phyloP scores from a whole-genome alignment of 2,113 vertebrate genomes.

The Tichodroma muraria region DNA sequence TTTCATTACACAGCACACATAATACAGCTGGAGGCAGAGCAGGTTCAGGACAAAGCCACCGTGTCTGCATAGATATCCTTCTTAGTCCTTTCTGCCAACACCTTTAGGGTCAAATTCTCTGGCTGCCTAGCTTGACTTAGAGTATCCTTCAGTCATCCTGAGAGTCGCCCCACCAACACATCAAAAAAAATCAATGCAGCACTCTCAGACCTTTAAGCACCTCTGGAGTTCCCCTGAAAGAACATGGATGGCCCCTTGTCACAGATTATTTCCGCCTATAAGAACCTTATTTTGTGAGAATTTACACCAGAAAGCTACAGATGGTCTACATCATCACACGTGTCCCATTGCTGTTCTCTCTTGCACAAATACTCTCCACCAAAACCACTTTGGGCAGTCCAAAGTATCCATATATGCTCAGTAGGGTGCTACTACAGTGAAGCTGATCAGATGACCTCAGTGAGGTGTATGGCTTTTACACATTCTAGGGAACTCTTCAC shows the following conservation, averaged over 20 bases:
- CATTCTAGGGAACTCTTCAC: neutral
- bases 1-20: neutral
- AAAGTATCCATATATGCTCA: neutral
- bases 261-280: neutral
- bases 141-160: fast-evolving
- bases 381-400: neutral
- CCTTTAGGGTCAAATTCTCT: neutral
- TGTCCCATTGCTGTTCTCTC: neutral
- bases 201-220: neutral
- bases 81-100: neutral
- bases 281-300: neutral
- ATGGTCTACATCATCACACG: neutral
- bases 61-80: neutral
- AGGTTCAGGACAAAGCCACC: neutral
- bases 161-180: neutral
- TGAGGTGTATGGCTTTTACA: neutral
- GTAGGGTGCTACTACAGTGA: neutral
- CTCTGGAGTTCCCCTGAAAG: neutral
- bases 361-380: neutral
- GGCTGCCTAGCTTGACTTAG: neutral
- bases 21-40: neutral
- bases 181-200: neutral
- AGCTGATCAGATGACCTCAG: neutral
- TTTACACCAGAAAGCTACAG: neutral
- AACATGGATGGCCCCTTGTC: neutral